phyloP scores from a whole-genome alignment of 2,113 vertebrate genomes.

The Jacana jacana region DNA sequence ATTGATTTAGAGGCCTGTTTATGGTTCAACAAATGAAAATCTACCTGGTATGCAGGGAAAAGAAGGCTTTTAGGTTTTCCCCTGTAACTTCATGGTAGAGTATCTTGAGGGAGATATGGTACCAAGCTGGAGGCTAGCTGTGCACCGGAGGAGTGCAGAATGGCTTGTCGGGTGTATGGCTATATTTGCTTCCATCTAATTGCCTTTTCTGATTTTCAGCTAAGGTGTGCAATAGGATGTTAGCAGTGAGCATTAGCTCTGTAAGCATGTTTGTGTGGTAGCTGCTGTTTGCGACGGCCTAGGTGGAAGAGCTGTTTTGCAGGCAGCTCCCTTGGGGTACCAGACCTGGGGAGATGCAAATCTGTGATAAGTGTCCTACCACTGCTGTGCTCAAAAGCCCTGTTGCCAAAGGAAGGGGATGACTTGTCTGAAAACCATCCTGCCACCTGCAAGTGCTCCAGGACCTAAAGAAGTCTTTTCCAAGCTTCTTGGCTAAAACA shows the following conservation, averaged over 20 bases:
- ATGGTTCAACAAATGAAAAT: constrained; percentile 1
- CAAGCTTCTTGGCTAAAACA: background rate
- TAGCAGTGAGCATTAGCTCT: background rate
- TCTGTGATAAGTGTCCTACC: background rate
- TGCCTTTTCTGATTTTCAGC: background rate
- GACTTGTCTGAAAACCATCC: background rate
- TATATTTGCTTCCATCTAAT: background rate
- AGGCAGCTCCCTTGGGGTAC: background rate
- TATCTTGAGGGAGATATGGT: background rate
- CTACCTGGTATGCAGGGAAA: background rate
- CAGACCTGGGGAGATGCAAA: background rate
- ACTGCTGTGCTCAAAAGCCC: background rate
- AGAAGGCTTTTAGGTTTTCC: background rate
- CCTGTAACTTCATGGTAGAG: background rate
- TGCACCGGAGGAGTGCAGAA: background rate
- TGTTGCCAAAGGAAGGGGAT: background rate
- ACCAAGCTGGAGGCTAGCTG: background rate
- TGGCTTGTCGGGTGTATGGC: background rate
- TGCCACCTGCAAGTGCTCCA: background rate
- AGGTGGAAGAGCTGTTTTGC: background rate
- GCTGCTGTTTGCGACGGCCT: background rate
- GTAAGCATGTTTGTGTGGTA: background rate
- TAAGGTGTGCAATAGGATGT: background rate
- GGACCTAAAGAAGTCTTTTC: background rate
- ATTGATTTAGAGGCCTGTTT: constrained; percentile 14